These are phyloP conservation scores for Tragopan temminckii DNA, from an alignment of 2,797 vertebrate genomes.

Conservation along the genomic window DNA sequence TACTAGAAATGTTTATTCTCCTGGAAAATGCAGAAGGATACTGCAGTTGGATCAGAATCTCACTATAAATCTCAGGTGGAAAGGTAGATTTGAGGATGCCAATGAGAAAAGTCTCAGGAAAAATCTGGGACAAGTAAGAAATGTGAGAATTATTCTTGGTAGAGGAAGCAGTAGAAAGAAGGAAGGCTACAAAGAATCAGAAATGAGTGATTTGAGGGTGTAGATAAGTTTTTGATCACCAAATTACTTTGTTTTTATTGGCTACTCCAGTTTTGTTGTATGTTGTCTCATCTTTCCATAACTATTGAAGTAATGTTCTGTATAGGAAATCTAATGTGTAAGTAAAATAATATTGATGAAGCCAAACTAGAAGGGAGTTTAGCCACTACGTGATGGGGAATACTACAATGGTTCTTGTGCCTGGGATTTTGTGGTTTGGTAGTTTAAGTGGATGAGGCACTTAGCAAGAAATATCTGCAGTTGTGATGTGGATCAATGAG, in stretches of 20 bases:
- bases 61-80: background rate
- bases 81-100: background rate
- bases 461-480: background rate
- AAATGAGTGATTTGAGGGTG: background rate
- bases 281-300: background rate
- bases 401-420: background rate
- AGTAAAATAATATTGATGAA: background rate
- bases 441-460: background rate
- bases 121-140: background rate
- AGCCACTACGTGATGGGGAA: background rate
- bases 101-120: background rate
- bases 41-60: rapidly evolving
- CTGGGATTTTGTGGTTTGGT: rapidly evolving
- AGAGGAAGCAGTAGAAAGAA: background rate
- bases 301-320: background rate
- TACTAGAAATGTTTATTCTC: background rate
- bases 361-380: background rate
- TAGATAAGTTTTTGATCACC: background rate
- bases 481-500: background rate
- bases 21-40: background rate
- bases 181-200: background rate
- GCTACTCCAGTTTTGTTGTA: background rate
- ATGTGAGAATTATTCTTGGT: background rate
- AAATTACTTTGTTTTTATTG: background rate
- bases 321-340: background rate